Conservation (phyloP, 2,888 invertebrate genomes). For the Actias luna region DNA sequence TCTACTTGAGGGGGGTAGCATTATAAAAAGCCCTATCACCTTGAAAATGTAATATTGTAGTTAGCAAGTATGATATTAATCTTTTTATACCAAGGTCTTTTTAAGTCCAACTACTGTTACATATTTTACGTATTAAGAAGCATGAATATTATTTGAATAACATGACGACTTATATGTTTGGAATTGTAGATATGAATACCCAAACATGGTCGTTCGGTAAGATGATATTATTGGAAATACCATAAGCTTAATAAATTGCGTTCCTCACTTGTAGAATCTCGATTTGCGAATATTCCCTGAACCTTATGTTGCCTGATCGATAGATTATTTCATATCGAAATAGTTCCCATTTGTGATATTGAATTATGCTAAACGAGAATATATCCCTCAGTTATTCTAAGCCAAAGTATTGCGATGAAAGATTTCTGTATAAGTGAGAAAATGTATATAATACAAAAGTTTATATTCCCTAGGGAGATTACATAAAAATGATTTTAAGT, state of each 20-base stretch:
- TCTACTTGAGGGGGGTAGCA: no score
- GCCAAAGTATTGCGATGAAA: neutral
- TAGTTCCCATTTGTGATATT: neutral
- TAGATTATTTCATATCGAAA: conserved; percentile 2
- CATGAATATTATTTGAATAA: neutral
- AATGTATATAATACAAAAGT: no score
- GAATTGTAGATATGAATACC: neutral
- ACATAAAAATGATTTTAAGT: no score
- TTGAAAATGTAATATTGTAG: no score
- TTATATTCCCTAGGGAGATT: no score
- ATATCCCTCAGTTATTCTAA: neutral
- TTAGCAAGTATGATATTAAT: no score
- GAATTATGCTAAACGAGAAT: neutral
- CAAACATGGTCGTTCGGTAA: neutral
- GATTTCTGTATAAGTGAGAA: no score
- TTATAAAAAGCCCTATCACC: no score
- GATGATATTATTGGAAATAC: conserved; percentile 6
- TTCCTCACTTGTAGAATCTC: neutral
- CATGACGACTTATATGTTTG: neutral
- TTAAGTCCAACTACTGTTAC: no score
- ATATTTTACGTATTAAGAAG: neutral
- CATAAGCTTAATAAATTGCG: conserved; percentile 4
- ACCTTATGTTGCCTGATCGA: neutral
- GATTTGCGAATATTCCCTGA: neutral
- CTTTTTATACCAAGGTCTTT: no score